These are phyloP conservation scores for Carcinoscorpius rotundicauda DNA, from an alignment of 1,140 invertebrate species.

Conservation along the genomic window DNA sequence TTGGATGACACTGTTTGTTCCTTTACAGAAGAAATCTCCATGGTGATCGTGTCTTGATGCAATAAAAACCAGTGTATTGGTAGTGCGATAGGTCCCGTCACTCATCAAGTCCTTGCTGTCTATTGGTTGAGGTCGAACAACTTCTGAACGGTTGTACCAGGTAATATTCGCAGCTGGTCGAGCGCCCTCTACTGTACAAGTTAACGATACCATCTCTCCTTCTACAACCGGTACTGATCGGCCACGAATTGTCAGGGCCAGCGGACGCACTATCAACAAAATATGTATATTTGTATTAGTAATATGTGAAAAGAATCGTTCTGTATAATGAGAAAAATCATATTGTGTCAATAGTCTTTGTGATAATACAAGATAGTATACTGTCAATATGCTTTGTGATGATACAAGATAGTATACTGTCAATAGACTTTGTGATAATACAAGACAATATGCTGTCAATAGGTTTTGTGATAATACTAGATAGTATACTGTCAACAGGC, in stretches of 20 bases:
- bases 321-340: no score
- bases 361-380: no score
- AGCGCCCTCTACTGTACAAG: conserved; percentile 26
- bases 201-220: conserved; percentile 27
- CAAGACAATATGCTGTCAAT: no score
- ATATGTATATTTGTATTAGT: no score
- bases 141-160: conserved; percentile 29
- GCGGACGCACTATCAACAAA: conserved; percentile 23
- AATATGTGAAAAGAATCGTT: no score
- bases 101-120: conserved; percentile 21
- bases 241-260: conserved; percentile 19
- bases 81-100: conserved; percentile 25
- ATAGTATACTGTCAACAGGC: no score
- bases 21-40: conserved; percentile 28
- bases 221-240: conserved; percentile 24
- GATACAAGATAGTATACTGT: no score
- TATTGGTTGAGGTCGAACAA: conserved; percentile 21
- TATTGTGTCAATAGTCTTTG: no score
- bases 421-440: no score
- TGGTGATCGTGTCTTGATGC: conserved; percentile 26
- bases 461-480: no score
- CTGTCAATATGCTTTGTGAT: no score
- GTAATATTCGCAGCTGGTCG: conserved; percentile 28
- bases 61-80: conserved; percentile 24
- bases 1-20: conserved; percentile 25